These are phyloP conservation scores for Acrocephalus arundinaceus DNA, from an alignment of 2,113 vertebrate genomes.

Conservation along the genomic window DNA sequence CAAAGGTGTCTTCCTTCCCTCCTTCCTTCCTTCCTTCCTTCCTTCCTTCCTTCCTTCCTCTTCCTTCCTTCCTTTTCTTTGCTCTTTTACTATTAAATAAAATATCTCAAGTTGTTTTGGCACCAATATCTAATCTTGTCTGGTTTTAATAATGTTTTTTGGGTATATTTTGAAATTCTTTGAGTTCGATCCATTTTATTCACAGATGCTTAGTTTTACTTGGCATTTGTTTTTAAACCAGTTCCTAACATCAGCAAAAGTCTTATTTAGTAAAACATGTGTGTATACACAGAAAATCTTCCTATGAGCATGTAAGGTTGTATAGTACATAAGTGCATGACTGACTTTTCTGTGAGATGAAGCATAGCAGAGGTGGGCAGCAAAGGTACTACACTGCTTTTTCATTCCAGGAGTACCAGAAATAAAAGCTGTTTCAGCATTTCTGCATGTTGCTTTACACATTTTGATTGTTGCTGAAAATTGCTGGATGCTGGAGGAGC, in stretches of 20 bases:
- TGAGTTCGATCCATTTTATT: rapidly evolving
- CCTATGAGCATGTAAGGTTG: background rate
- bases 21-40: background rate
- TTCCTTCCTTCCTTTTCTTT: background rate
- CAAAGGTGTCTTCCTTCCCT: background rate
- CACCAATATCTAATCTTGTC: background rate
- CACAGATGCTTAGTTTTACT: background rate
- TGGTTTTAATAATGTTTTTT: background rate
- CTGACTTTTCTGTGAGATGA: background rate
- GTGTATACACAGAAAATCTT: background rate
- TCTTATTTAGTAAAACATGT: background rate
- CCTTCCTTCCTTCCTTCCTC: background rate
- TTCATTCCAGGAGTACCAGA: background rate
- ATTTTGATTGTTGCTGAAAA: background rate
- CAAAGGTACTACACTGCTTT: background rate
- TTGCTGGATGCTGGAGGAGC: background rate
- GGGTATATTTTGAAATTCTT: background rate
- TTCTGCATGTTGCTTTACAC: background rate
- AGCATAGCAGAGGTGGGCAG: background rate
- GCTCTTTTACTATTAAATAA: background rate
- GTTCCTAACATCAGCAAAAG: background rate
- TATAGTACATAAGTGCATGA: background rate
- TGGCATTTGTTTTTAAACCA: background rate
- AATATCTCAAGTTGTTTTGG: background rate
- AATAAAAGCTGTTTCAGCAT: background rate